Conservation (phyloP, 2,113 vertebrate genomes). For the Hippolais icterina region DNA sequence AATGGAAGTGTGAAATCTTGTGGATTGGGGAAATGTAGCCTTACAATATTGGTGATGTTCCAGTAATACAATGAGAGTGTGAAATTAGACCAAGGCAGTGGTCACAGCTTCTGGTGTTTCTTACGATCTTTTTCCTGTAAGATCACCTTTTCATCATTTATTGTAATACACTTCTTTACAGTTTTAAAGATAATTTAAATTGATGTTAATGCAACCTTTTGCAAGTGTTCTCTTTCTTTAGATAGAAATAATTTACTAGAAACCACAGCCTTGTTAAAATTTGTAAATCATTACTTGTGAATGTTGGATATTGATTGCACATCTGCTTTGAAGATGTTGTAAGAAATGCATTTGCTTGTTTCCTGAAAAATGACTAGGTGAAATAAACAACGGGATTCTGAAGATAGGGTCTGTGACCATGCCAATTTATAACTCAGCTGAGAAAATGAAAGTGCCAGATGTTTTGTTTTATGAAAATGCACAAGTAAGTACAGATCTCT, state of each 20-base stretch:
- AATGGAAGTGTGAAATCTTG: neutral
- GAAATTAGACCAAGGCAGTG: neutral
- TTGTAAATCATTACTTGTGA: fast-evolving
- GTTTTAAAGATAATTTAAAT: neutral
- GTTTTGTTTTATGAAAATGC: constrained; percentile 95
- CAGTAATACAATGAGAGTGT: neutral
- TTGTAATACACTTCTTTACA: neutral
- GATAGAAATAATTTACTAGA: neutral
- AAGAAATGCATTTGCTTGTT: constrained; percentile 2
- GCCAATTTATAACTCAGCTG: constrained; percentile 79
- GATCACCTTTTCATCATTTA: neutral
- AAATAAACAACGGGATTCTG: constrained; percentile 81
- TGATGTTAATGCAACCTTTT: neutral
- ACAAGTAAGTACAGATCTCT: constrained; percentile 79
- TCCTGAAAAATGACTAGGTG: constrained; percentile 74
- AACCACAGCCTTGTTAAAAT: neutral
- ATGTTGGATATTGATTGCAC: neutral
- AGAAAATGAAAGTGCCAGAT: constrained; percentile 94
- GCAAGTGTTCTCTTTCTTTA: neutral
- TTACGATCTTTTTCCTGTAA: neutral
- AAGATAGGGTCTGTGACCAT: constrained; percentile 83
- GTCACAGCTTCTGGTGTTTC: neutral
- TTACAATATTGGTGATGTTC: neutral
- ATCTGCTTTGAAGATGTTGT: neutral
- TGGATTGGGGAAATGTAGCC: neutral